Base-by-base conservation (phyloP, 2,888 invertebrate genomes). In the Eristalis pertinax region DNA sequence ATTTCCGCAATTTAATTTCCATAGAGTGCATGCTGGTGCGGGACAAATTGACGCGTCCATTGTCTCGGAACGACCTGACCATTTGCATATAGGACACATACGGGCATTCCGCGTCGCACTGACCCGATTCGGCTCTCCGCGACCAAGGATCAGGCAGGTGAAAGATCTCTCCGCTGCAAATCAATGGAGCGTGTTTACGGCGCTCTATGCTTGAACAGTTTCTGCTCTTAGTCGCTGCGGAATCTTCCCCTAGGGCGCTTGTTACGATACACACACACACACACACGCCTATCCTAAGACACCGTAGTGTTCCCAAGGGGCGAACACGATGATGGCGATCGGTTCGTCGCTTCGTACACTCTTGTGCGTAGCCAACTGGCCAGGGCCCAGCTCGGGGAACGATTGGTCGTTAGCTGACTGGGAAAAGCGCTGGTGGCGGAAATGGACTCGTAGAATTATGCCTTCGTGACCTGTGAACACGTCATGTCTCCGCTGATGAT, bases 401-500 rank as follows among this genome's bases (percentile, higher is more conserved):
- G 69, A 60, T 76, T 74, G 77, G 69, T 82, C 82, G 85, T 86
- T 86, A 86, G 70, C 73, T 41, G 43, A 80, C 56, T 63, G 68
- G 41, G 50, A 70, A 70, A 35, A 64, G 35, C 35, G 78, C 77
- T 67, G 41, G 67, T 56, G 86, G 83, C 87, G 84, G 79, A 87
- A 84, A 76, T 60, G 50, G 58, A 76, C 72, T 87, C 73, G 72
- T 84, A 79, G 84, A 84, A 87, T 87, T 84, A 80, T 73, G 79
- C 84, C 75, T 80, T 87, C 87, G 87, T 87, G 87, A 87, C 84
- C 84, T 69, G 65, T 50, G 76, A 76, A 74, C 75, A 84, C 87
- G 78, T 77, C 85, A 82, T 82, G 85, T 85, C 60, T 76, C 4
- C 68, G 58, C 22, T 70, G 60, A 70, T 67, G 64, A 62, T 43